A percentile compares a stretch with the other conserved stretches of the same genome.
Conservation (phyloP, 2,113 vertebrate genomes). For the Cyprinodon brontotheroides region DNA sequence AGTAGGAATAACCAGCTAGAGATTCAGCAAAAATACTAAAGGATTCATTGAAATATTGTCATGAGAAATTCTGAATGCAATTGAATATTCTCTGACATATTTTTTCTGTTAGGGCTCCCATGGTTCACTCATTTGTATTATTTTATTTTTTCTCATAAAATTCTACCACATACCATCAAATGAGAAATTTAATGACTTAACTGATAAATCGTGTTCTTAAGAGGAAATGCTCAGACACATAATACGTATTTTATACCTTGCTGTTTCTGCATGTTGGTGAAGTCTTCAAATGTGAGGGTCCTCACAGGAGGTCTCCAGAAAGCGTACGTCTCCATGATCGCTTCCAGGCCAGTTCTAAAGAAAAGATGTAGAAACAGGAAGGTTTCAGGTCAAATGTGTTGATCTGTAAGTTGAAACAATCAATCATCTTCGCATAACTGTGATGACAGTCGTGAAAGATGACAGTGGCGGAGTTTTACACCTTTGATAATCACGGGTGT, state of each 20-base stretch:
- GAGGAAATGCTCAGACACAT: neutral
- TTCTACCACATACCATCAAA: neutral
- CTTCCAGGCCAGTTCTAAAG: conserved; percentile 94
- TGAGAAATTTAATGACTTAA: neutral
- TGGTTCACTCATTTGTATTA: neutral
- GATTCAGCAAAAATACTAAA: no score
- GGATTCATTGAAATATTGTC: no score
- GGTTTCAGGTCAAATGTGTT: neutral
- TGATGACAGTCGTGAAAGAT: no score
- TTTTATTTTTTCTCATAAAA: neutral
- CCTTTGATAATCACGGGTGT: neutral
- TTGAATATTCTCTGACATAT: neutral
- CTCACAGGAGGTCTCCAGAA: conserved; percentile 99
- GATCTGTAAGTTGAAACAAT: neutral
- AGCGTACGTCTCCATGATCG: conserved; percentile 99
- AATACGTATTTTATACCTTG: conserved; percentile 85
- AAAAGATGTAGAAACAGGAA: conserved; percentile 16
- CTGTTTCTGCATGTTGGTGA: conserved; percentile 99
- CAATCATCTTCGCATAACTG: neutral
- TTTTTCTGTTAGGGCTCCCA: neutral
- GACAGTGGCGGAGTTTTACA: neutral
- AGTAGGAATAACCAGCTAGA: neutral
- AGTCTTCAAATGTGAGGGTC: conserved; percentile 97
- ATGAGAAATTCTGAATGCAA: no score
- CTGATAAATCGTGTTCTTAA: neutral